Evolutionary conservation across 2,888 invertebrate genomes (phyloP), one percentile per base, ranked within the genome.

Genomic region (Augochlorella aurata): DNA sequence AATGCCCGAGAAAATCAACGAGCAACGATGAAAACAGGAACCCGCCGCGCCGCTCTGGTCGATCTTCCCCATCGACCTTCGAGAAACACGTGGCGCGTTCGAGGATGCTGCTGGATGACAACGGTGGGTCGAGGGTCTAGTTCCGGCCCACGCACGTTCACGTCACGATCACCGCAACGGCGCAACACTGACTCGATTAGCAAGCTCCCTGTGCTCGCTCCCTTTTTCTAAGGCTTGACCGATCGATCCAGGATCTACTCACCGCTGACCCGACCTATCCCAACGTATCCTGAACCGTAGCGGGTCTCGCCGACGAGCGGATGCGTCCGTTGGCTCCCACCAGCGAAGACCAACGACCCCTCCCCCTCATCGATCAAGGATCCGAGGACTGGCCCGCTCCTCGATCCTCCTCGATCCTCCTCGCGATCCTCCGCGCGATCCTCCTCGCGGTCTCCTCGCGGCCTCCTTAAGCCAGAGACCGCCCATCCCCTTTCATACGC

Each of bases 161-260:
- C 66, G 18, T 52, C 79, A 79, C 77, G 63, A 52, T 75, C 76
- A 44, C 52, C 29, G 49, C 49, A 38, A 63, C 38, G 21, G 16
- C 50, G 50, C 3, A 4, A 50, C 38, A 38, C 54, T 58, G 54
- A 58, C 54, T 58, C 54, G 54, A 58, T 58, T 58, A 58, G 24
- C 24, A 24, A 58, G 14, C 14, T 0, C 61, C 12, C 58, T 24
- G 47, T 49, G n/a, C 58, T 12, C 12, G 12, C 0, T 58, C 24
- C 58, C 2, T 21, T 38, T 29, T 18, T 18, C 38, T 44, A 29
- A 4, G 18, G 29, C 38, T n/a, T 16, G 12, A n/a, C 18, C 68
- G 49, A 80, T 83, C 74, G 80, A 84, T 77, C 79, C 68, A 54
- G 47, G 82, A 84, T 84, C 82, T 44, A 50, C 44, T 49, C 52